Base-by-base conservation (phyloP, 2,888 invertebrate species). In the Pteria penguin region DNA sequence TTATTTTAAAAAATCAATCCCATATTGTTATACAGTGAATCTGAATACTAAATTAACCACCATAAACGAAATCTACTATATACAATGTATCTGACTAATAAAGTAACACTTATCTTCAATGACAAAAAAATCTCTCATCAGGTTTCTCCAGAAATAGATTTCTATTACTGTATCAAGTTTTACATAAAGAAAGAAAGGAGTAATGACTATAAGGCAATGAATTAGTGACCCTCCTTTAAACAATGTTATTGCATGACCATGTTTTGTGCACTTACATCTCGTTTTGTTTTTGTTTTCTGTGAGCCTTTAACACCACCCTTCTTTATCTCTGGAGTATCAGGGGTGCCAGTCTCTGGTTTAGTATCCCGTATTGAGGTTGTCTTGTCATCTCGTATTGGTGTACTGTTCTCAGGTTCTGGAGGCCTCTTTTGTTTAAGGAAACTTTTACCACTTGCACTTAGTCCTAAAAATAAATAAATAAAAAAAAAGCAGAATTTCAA, bases 391-490 rank as follows among this genome's bases (percentile, higher is more conserved):
- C 75, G 72, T 54, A 68, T 75, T 22, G 79, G 76, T 32, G 74
- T 73, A 57, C 73, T 82, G 63, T 55, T 72, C 67, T 85, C 80
- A 60, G 76, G 70, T 57, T 82, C 78, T 5, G 74, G 70, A 62
- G 80, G 84, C 68, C 84, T 87, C 68, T 84, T 87, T 54, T 83
- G 85, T 78, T 88, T 88, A 33, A 88, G 32, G 65, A 88, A 89
- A 69, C 82, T 87, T 75, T 85, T 86, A 22, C 86, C 82, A 61
- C 81, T 82, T 14, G 81, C 79, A 70, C 74, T 78, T 33, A 81
- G 60, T n/a, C 79, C 73, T 76, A 72, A 29, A 60, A 57, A 33
- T n/a, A 3, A 57, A 65, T 61, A 29, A 32, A 27, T 11, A 27
- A 8, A 18, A 32, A n/a, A 14, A 2, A n/a, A n/a, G n/a, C n/a